Evolutionary conservation across 1,140 invertebrate species (phyloP).

Genomic region (Polypedilum pembai): DNA sequence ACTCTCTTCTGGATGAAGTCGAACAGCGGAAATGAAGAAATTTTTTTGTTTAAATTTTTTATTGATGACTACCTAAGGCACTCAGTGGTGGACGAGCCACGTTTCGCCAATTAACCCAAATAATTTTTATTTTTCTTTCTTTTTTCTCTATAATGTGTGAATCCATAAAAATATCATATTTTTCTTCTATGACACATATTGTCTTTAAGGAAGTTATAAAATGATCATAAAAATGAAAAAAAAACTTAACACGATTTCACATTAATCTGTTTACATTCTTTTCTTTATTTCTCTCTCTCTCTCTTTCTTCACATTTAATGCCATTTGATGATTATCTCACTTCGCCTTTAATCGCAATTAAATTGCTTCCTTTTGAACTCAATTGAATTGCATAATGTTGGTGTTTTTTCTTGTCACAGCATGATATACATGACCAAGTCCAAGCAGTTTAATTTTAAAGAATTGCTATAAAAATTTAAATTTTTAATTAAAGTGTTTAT

Average conservation of each 20-base stretch:
- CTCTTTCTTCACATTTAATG: background rate
- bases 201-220: conserved; percentile 9
- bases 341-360: conserved; percentile 8
- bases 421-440: no score
- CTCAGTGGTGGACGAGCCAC: background rate
- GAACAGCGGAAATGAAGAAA: background rate
- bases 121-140: background rate
- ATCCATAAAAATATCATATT: conserved; percentile 2
- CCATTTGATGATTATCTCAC: conserved; percentile 7
- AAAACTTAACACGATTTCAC: no score
- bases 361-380: background rate
- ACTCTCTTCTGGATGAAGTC: no score
- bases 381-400: background rate
- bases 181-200: background rate
- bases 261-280: conserved; percentile 1
- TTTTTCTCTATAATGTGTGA: background rate
- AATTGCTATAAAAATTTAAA: no score
- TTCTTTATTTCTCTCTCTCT: background rate
- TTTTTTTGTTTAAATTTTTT: conserved; percentile 5
- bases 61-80: conserved; percentile 4
- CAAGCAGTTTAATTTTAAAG: no score
- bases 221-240: conserved; percentile 1
- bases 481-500: no score
- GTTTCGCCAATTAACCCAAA: background rate
- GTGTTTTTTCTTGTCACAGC: no score